These are phyloP conservation scores for Nasonia oneida DNA, from an alignment of 2,888 invertebrate species.

Conservation along the genomic window DNA sequence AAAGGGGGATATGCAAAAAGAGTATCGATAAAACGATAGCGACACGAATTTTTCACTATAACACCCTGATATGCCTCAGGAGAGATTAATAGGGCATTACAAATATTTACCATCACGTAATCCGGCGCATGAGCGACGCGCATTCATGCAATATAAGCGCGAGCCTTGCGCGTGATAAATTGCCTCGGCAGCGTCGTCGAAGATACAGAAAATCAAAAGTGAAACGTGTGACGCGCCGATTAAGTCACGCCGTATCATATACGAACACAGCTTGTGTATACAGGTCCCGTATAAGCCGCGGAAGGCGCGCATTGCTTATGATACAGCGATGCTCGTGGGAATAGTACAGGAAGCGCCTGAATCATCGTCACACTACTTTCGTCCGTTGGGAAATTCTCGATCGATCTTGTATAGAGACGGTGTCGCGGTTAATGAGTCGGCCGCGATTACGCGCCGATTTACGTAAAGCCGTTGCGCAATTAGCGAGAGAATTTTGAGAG, in stretches of 20 bases:
- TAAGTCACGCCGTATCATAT: background rate
- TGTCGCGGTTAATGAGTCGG: background rate
- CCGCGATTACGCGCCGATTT: background rate
- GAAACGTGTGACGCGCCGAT: conserved; percentile 33
- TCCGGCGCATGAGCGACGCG: conserved; percentile 28
- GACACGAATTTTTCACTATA: conserved; percentile 3
- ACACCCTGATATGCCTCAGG: background rate
- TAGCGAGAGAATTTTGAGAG: background rate
- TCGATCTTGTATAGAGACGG: background rate
- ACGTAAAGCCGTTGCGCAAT: background rate
- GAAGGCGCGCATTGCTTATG: too few relatives aligned
- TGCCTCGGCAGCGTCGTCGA: background rate
- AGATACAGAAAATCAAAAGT: conserved; percentile 39
- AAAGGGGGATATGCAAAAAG: too few relatives aligned
- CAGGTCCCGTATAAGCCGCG: too few relatives aligned
- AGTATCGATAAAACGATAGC: too few relatives aligned
- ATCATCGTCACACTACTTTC: background rate
- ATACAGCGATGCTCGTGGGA: conserved; percentile 30
- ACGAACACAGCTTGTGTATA: too few relatives aligned
- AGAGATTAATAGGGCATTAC: background rate
- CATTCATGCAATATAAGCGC: conserved; percentile 22
- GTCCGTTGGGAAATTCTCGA: background rate
- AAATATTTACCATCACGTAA: conserved; percentile 33
- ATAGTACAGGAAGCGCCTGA: conserved; percentile 26
- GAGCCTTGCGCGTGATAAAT: conserved; percentile 32